Base-by-base conservation (phyloP, 2,797 vertebrate genomes). In the Esox masquinongy region DNA sequence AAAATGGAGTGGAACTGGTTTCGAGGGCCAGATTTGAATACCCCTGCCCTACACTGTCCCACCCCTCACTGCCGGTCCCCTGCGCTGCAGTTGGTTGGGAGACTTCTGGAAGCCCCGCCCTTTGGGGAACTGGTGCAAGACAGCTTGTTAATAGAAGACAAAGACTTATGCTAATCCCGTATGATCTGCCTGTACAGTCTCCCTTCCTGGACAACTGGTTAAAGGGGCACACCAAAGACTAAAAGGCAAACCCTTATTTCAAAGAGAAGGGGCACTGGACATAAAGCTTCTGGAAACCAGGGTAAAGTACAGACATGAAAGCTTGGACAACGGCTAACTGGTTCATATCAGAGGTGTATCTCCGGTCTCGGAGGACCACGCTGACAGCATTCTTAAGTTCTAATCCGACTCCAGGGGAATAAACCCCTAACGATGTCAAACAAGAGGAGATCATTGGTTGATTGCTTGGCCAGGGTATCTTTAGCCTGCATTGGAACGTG, bases 121-220 rank as follows among this genome's bases (percentile, higher is more conserved):
- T 8, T 17, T 4, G 29, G 8, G 11, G 31, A 61, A 39, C 43
- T 43, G 7, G 71, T 16, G 14, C 71, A 73, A 5, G n/a, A 73
- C 71, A 73, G 71, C 71, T 73, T 43, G 53, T 43, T 61, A 73
- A 4, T 19, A 9, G 34, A 24, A 73, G 53, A 61, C 71, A 73
- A 73, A 61, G 56, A 63, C 53, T 56, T 49, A 53, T 5, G 70
- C 14, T 71, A 71, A 71, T 71, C 70, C 71, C 39, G 11, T 43
- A 73, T 61, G 71, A 73, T 26, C 53, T 47, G 53, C 34, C 53
- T 69, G 36, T 4, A 17, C 9, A 15, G 11, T 24, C 68, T 39
- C 68, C 17, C 4, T 2, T 47, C 67, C 19, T 24, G 64, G 29
- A 67, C 2, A 5, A 66, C 29, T 29, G 24, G 15, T 31, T 26